These are phyloP conservation scores for Osmoderma eremita DNA, from an alignment of 2,888 invertebrate species.

Conservation along the genomic window DNA sequence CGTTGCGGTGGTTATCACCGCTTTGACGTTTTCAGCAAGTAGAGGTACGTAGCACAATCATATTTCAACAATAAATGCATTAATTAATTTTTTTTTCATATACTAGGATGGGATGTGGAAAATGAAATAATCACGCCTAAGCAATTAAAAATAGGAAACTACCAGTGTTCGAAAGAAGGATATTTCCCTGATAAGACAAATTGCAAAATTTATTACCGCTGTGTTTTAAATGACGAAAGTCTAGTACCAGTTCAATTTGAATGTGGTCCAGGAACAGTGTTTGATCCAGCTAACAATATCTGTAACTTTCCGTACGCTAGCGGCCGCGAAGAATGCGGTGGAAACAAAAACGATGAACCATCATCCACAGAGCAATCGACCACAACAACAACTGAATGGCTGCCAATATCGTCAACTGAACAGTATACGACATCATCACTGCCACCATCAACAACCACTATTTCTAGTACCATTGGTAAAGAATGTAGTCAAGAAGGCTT, in stretches of 20 bases:
- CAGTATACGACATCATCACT: slow-evolving; percentile 43
- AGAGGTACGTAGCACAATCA: slow-evolving; percentile 10
- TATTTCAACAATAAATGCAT: neutral
- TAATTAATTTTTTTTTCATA: slow-evolving; percentile 11
- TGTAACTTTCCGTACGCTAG: slow-evolving; percentile 79
- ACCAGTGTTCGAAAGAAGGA: slow-evolving; percentile 74
- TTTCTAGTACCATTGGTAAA: slow-evolving; percentile 33
- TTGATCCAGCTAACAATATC: slow-evolving; percentile 72
- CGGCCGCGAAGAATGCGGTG: slow-evolving; percentile 74
- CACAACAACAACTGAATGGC: slow-evolving; percentile 52
- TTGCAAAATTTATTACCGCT: slow-evolving; percentile 80
- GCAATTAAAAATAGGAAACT: slow-evolving; percentile 53
- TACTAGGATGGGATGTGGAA: slow-evolving; percentile 19
- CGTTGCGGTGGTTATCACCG: neutral
- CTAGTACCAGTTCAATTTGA: slow-evolving; percentile 73
- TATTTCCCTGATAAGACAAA: slow-evolving; percentile 77
- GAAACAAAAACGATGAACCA: slow-evolving; percentile 67
- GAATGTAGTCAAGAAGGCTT: slow-evolving; percentile 76
- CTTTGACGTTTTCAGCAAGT: neutral
- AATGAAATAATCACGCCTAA: slow-evolving; percentile 34
- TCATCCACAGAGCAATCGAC: slow-evolving; percentile 18
- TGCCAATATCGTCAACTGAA: slow-evolving; percentile 41
- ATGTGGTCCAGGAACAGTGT: slow-evolving; percentile 81
- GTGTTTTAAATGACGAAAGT: slow-evolving; percentile 70
- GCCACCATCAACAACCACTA: slow-evolving; percentile 36